phyloP scores from a whole-genome alignment of 2,797 vertebrate species.

The Tapera naevia region DNA sequence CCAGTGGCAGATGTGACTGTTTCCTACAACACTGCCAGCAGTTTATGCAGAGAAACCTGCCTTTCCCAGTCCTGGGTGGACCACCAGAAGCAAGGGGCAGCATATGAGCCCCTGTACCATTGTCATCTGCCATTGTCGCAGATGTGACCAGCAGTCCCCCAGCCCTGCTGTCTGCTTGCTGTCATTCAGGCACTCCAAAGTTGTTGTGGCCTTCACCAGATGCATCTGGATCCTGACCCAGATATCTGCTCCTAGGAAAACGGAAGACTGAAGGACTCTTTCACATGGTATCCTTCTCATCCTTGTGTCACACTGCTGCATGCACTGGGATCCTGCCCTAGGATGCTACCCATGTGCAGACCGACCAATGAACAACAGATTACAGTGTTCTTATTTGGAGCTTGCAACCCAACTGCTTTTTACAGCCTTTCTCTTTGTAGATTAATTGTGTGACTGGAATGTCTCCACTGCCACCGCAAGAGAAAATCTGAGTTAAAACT shows the following conservation, averaged over 20 bases:
- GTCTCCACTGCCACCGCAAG: background rate
- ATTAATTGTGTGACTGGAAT: constrained; percentile 61
- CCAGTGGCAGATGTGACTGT: background rate
- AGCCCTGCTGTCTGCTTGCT: background rate
- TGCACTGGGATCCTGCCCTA: background rate
- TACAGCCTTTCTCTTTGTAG: constrained; percentile 38
- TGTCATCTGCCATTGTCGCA: accelerated
- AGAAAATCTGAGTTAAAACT: background rate
- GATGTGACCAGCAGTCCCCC: background rate
- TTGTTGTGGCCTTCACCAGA: background rate
- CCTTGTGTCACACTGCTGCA: accelerated
- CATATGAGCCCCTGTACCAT: background rate
- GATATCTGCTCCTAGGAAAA: background rate
- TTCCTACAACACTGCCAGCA: background rate
- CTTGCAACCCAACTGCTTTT: constrained; percentile 11
- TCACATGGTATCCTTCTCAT: background rate
- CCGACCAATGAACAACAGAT: background rate
- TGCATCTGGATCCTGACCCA: background rate
- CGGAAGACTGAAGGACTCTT: background rate
- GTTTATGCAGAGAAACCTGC: background rate
- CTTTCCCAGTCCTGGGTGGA: background rate
- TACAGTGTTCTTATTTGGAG: constrained; percentile 9
- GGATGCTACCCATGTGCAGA: background rate
- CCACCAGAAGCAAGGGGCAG: background rate
- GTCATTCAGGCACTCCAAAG: background rate